Base-by-base conservation (phyloP, 1,140 invertebrate genomes). In the Drosophila aff. region DNA sequence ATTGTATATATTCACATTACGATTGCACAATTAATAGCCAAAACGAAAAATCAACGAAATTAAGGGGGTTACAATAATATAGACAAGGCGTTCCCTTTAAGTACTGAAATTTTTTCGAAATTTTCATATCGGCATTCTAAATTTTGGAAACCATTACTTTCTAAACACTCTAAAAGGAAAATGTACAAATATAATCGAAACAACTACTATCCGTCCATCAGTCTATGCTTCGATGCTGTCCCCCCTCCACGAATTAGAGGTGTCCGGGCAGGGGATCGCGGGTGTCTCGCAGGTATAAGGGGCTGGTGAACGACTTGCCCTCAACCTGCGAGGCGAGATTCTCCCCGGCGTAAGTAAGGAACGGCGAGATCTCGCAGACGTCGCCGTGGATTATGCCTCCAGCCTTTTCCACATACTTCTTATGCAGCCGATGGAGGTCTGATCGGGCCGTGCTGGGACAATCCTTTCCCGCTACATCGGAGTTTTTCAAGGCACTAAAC, bases 401-500 rank as follows among this genome's bases (percentile, higher is more conserved):
- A 13, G 98, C 97, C 61, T 95, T 94, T 78, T 96, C 93, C 4
- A 99, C 94, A 92, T 97, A 99, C 61, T 96, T 95, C 74, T 96
- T 95, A 93, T 99, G 98, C 16, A 99, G 94, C 18, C 94, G 94
- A 73, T 96, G 95, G 23, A 99, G 92, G 86, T 98, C 97, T 21
- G 95, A 93, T 18, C 96, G 94, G 4, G 97, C 96, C 1, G 98
- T 99, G 1, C 95, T 96, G 0, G 99, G 97, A 74, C 97, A 98
- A 93, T 99, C 98, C 90, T 98, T 97, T 52, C 96, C 96, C 33
- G 95, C 96, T 2, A 94, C 94, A 93, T 99, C 97, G 4, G 96
- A 94, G 94, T 99, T 99, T 93, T 99, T 99, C 71, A 99, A 92
- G 1, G 99, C 98, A 86, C 98, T 98, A 92, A 99, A 99, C 92